Base-by-base conservation (phyloP, 2,113 vertebrate species). In the Etia nguti region DNA sequence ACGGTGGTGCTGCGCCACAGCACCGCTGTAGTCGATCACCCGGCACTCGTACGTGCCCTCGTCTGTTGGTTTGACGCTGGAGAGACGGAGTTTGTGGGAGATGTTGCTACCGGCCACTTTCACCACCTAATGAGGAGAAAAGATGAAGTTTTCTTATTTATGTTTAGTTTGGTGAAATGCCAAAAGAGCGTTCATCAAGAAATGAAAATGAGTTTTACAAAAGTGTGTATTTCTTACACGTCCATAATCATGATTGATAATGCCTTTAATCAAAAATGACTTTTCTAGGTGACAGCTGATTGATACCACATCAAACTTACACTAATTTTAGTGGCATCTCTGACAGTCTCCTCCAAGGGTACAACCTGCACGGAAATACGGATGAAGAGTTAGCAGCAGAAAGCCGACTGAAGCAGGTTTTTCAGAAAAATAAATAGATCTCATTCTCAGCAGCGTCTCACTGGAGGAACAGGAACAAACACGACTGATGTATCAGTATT, bases 101-200 rank as follows among this genome's bases (percentile, higher is more conserved):
- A 99, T 99, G 97, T 99, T 98, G 96, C 98, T 98, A 91, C 98
- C 98, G 5, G 97, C 98, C 84, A 99, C 98, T 94, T 99, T 99
- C 85, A 99, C 98, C 93, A 99, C 98, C 98, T 99, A 91, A 38
- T 13, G 24, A 84, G n/a, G 52, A 84, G 29, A 56, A 85, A 34
- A 90, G 10, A 48, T 10, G 13, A 57, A 3, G 16, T 13, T 46
- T 41, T 36, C 20, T 52, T 34, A 56, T 70, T 54, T 9, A 52
- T 26, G 46, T 29, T 29, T 34, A n/a, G 46, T 48, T 52, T 52
- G 26, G 73, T 34, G 18, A 77, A 77, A 77, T n/a, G 26, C 34
- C 10, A 77, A 50, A n/a, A 56, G 38, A 36, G 31, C 48, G 29
- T 15, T 13, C 8, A n/a, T 87, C n/a, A 22, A 41, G 38, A 6